These are phyloP conservation scores for Meta bourneti DNA, from an alignment of 2,888 invertebrate species.

Conservation along the genomic window DNA sequence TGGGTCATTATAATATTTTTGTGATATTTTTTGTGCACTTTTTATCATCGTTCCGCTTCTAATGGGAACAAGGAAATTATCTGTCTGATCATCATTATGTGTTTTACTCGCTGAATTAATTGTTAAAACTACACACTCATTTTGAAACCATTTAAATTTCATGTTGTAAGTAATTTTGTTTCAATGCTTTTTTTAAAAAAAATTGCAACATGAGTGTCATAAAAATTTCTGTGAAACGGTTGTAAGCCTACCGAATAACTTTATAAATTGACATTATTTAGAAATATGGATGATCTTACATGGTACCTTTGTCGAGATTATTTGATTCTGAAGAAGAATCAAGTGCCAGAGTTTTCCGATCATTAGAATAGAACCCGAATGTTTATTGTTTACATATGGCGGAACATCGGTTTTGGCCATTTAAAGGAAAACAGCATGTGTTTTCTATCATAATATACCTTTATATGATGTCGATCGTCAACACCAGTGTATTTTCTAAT, in stretches of 20 bases:
- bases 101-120: neutral
- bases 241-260: slow-evolving; percentile 22
- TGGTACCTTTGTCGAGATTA: neutral
- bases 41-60: neutral
- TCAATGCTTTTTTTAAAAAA: neutral
- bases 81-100: neutral
- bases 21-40: neutral
- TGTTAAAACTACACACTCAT: neutral
- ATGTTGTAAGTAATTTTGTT: neutral
- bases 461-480: too few species aligned
- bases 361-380: neutral
- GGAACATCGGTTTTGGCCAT: neutral
- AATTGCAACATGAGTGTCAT: neutral
- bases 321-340: neutral
- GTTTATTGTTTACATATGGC: slow-evolving; percentile 1
- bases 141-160: neutral
- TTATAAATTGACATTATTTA: neutral
- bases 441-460: neutral
- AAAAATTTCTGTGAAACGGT: neutral
- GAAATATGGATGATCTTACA: neutral
- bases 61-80: neutral
- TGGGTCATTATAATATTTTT: neutral
- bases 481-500: too few species aligned
- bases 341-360: neutral
- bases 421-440: neutral